Conservation (phyloP, 2,888 invertebrate genomes). For the Thecophora atra region DNA sequence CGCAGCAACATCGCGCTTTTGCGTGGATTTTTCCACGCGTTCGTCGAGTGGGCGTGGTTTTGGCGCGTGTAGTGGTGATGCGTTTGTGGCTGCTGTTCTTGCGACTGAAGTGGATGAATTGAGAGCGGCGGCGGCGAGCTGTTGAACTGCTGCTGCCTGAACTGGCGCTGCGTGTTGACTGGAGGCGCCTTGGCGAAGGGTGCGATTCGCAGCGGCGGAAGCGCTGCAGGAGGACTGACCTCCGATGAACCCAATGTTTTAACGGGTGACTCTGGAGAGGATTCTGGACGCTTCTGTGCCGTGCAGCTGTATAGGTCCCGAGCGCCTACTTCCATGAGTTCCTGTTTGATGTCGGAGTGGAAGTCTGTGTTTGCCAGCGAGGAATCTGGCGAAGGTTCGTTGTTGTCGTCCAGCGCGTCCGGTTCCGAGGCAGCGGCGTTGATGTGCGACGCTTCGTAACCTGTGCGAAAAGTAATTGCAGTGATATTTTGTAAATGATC, state of each 20-base stretch:
- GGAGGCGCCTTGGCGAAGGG: constrained; percentile 53
- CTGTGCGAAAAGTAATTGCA: constrained; percentile 42
- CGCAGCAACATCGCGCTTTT: constrained; percentile 10
- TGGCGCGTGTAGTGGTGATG: constrained; percentile 26
- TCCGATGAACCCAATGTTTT: not conserved
- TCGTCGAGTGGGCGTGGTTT: constrained; percentile 1
- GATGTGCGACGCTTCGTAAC: constrained; percentile 52
- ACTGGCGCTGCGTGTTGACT: constrained; percentile 20
- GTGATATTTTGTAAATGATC: not conserved
- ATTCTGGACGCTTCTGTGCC: not conserved
- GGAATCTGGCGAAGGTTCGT: constrained; percentile 10
- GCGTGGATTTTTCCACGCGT: not conserved
- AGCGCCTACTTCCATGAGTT: constrained; percentile 29
- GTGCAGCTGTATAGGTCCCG: too few species aligned
- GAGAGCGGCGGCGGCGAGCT: constrained; percentile 48
- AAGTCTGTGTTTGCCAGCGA: constrained; percentile 31
- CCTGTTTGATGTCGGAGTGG: constrained; percentile 40
- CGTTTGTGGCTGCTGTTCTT: constrained; percentile 47
- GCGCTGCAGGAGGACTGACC: constrained; percentile 44
- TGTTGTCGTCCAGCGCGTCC: constrained; percentile 43
- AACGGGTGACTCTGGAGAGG: not conserved
- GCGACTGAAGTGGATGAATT: constrained; percentile 40
- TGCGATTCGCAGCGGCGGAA: constrained; percentile 57
- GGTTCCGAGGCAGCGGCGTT: constrained; percentile 45
- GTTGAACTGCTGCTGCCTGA: constrained; percentile 45